Conservation (phyloP, 1,140 invertebrate genomes). For the Drosophila novamexicana region DNA sequence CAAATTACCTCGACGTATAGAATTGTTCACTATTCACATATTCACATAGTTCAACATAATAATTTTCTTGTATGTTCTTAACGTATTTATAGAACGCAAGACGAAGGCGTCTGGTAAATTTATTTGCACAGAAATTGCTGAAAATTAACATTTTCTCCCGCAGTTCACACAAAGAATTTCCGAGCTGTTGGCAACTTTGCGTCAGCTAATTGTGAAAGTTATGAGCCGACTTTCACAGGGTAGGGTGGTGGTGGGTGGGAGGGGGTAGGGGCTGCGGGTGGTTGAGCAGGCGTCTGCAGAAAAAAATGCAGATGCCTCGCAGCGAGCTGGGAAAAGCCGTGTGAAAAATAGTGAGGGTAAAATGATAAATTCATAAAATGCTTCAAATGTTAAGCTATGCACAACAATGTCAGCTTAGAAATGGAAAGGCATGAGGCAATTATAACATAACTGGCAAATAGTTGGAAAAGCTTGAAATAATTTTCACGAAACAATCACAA, state of each 20-base stretch:
- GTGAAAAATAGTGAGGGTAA: conserved; percentile 21
- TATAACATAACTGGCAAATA: too few relatives aligned
- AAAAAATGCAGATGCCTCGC: conserved; percentile 9
- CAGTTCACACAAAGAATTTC: conserved; percentile 38
- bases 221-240: conserved; percentile 30
- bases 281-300: background rate
- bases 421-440: background rate
- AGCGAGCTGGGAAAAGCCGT: conserved; percentile 28
- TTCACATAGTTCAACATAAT: too few relatives aligned
- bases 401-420: background rate
- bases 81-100: conserved; percentile 1
- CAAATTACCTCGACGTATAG: too few relatives aligned
- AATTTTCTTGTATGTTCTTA: background rate
- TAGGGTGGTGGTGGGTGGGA: too few relatives aligned
- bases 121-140: conserved; percentile 36
- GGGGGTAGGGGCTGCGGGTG: background rate
- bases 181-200: conserved; percentile 33
- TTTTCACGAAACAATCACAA: conserved; percentile 18
- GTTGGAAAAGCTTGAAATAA: background rate
- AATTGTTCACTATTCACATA: too few relatives aligned
- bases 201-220: conserved; percentile 61
- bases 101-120: conserved; percentile 18
- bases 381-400: conserved; percentile 8
- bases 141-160: conserved; percentile 40
- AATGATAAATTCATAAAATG: conserved; percentile 30